These are phyloP conservation scores for Pluvianellus socialis DNA, from an alignment of 2,113 vertebrate genomes.

Conservation along the genomic window DNA sequence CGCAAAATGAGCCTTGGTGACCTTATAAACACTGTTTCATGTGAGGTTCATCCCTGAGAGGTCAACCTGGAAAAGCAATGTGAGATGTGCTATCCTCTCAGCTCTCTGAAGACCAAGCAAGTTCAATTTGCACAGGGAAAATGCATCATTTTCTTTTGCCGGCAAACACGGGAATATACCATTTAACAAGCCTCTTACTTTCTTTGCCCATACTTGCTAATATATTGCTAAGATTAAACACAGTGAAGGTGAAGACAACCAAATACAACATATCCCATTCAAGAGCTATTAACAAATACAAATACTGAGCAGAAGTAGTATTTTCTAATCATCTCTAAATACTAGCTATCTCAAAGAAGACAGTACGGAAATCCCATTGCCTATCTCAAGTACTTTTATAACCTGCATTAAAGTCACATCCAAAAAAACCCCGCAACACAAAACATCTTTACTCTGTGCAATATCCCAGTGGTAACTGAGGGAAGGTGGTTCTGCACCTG, in stretches of 20 bases:
- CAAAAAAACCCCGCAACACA: not conserved
- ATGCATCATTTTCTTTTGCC: not conserved
- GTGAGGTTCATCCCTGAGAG: not conserved
- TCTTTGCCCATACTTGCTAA: not conserved
- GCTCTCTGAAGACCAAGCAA: not conserved
- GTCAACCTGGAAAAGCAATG: not conserved
- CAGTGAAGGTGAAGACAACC: not conserved
- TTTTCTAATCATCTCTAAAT: not conserved
- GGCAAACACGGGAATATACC: not conserved
- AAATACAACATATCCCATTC: not conserved
- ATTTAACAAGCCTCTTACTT: not conserved
- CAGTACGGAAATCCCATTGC: not conserved
- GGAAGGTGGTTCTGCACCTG: not conserved
- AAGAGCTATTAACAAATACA: not conserved
- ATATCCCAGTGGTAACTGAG: accelerated
- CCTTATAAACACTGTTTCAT: not conserved
- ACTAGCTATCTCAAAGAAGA: not conserved
- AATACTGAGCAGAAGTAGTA: not conserved
- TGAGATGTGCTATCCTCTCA: not conserved
- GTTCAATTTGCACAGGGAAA: not conserved
- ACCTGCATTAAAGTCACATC: not conserved
- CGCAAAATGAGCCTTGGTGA: not conserved
- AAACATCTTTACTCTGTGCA: not conserved
- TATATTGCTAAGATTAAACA: not conserved
- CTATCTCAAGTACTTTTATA: not conserved